Base-by-base conservation (phyloP, 2,113 vertebrate species). In the Ammodytes marinus region DNA sequence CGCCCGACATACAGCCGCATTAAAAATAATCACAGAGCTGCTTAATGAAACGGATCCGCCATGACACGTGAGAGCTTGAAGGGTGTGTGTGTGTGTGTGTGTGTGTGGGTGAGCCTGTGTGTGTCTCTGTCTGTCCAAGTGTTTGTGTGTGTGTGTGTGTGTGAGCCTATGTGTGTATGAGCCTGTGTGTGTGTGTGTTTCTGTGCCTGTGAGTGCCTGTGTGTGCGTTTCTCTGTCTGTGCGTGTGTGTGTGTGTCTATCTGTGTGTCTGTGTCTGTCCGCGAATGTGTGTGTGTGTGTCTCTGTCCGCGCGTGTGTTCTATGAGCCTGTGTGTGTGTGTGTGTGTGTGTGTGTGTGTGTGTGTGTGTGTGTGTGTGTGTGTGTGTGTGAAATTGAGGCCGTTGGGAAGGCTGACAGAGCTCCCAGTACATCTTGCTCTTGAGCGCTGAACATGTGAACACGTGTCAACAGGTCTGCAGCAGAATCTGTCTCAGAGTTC, bases 1-100 rank as follows among this genome's bases (percentile, higher is more conserved):
- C 6, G 58, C 50, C 49, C 39, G 74, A 80, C 19, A 5, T 50
- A 53, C 35, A 57, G 39, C 35, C 46, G 65, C 75, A 82, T 83
- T 83, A 72, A 80, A 85, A 69, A 87, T 77, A 71, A 83, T 84
- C 83, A 82, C 74, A 88, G 76, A 74, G 78, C 19, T 9, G 65
- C 74, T 86, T 71, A 74, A 89, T 80, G 63, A 77, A 79, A 84
- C 68, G 54, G 37, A 47, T 70, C 68, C 12, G 65, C 64, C 71
- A 50, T 53, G 43, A 66, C 57, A 74, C 59, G 86, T 4, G 49
- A 69, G 70, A 58, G 77, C 4, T 6, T 43, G 55, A 54, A 55
- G 75, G 61, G 1, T 43, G 63, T 40, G 27, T 27, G 27, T 27
- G 27, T 27, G 27, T 27, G 27, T 27, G 27, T 27, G 27, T 27